Base-by-base conservation (phyloP, 1,140 invertebrate genomes). In the Heliconius hewitsoni region DNA sequence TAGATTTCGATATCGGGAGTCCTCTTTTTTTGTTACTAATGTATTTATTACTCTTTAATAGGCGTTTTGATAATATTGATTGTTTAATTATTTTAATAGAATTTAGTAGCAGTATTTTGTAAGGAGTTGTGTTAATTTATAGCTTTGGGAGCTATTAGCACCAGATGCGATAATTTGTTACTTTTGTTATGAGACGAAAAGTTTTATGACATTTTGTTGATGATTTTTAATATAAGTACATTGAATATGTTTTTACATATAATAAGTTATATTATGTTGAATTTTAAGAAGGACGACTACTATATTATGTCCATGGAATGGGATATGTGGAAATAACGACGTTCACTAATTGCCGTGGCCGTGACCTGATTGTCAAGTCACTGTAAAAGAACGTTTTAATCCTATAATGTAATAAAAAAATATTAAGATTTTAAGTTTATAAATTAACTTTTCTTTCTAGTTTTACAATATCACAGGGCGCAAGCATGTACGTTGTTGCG, bases 1-100 rank as follows among this genome's bases (percentile, higher is more conserved):
- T 86, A 86, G 86, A 89, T 90, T 89, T 84, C 76, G 80, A 83
- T 78, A 71, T 23, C 46, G 46, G 46, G 1, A 34, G 19, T 84
- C 9, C 8, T 30, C 16, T 55, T 73, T 73, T 73, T 73, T 66
- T 57, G 71, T 80, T 80, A 52, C 71, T 76, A 66, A 77, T 72
- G 46, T 23, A 19, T 83, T 87, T 82, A 83, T 84, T 81, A 79
- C 52, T 66, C 77, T 77, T 77, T 81, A 81, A 81, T 81, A 77
- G 8, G 75, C 76, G 72, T 57, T 77, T 77, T 74, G 75, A 77
- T 81, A 81, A 74, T 46, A 73, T 77, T 81, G 75, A 81, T 81
- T 74, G 34, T 18, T 30, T 37, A 34, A 34, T 34, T 34, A 6
- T 37, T 37, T 37, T 37, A 6, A 71, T 72, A 71, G n/a, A 72